Base-by-base conservation (phyloP, 2,888 invertebrate species). In the Meiosimyza platycephala region DNA sequence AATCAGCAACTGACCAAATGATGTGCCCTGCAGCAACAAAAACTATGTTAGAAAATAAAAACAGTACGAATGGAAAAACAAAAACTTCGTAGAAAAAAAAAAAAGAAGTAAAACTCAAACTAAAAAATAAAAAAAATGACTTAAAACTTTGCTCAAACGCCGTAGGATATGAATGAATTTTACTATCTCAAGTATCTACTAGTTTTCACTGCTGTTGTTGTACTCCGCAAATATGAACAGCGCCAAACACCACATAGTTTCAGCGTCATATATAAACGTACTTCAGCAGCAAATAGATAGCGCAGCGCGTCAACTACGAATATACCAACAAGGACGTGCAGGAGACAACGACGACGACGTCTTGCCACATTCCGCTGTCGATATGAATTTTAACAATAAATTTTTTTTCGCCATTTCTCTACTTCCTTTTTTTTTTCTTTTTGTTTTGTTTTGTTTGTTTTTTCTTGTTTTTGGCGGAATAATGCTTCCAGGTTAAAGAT, bases 141-240 rank as follows among this genome's bases (percentile, higher is more conserved):
- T 50, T 18, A 67, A 68, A 69, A 54, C 48, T 71, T 54, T 7
- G 50, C 47, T 16, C 60, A 65, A 70, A 51, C 47, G 66, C 72
- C 66, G 51, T 66, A 66, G 72, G 65, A 72, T 72, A 72, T 50
- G 57, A 65, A 65, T 65, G 64, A 54, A 64, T 65, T 65, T 71
- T 71, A 55, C 70, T 55, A 62, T 22, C 60, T 51, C 18, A 40
- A 40, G 40, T 40, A 40, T 40, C 40, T 40, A 40, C 40, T 40
- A 40, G 40, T 40, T 40, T 40, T 40, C 40, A 40, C 9, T 40
- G 9, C 9, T 40, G 40, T 40, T 40, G 40, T 40, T 40, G 40
- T 40, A 9, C 40, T 40, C 40, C 40, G 9, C 40, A 40, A 40
- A 40, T 40, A 40, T 40, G 40, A 40, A 40, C 40, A 40, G 40